Base-by-base conservation (phyloP, 2,113 vertebrate genomes). In the Syngnathus floridae region DNA sequence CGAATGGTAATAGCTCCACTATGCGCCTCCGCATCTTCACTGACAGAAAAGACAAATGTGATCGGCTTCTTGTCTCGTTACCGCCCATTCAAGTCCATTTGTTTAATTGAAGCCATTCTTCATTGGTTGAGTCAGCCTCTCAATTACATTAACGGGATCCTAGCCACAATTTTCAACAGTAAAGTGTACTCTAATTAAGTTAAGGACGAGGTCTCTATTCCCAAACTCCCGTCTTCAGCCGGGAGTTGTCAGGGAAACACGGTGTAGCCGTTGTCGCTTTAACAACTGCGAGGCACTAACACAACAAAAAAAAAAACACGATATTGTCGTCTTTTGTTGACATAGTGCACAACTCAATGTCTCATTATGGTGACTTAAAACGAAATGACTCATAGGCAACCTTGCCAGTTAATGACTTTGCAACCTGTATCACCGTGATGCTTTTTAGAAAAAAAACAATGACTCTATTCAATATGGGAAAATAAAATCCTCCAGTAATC, bases 71-170 rank as follows among this genome's bases (percentile, higher is more conserved):
- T 14, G 19, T 66, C 61, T 66, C 62, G 61, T 80, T 55, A 59
- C 64, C 65, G 63, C 36, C 76, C 58, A 65, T 17, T 49, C 16
- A 77, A 70, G 68, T 81, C 80, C 82, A 88, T 89, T 87, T 87
- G 58, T 82, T 76, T 81, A 86, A 88, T 89, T 88, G 65, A 66
- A n/a, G 31, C 69, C 60, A 61, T 75, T 64, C 12, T 43, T 75
- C 67, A 76, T 81, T 75, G 79, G 80, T 81, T 66, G 80, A 85
- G 76, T 88, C 80, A 78, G 78, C 74, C 54, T 66, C 35, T 71
- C 74, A 87, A 85, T 89, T 82, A 85, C 80, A 79, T 82, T 84
- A 88, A 87, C 71, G 35, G 77, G n/a, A 64, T 57, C 63, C 70
- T 43, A 46, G 67, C 67, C 54, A 74, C 68, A 74, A 82, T 82